These are phyloP conservation scores for Allygus modestus DNA, from an alignment of 2,888 invertebrate species.

Conservation along the genomic window DNA sequence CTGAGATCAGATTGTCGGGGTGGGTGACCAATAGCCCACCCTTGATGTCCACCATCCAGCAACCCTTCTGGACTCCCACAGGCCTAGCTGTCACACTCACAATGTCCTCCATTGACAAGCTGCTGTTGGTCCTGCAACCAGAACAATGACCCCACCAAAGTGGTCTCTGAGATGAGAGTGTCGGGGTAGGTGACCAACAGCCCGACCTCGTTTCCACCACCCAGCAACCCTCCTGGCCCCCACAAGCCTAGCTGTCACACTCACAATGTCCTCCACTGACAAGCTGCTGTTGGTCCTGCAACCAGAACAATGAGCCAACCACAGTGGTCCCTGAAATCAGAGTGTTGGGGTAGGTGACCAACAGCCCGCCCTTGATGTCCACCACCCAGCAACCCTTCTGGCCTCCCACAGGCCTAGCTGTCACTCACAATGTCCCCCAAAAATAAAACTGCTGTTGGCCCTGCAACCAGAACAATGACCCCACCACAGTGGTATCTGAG, in stretches of 20 bases:
- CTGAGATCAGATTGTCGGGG: slow-evolving; percentile 90
- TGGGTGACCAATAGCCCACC: slow-evolving; percentile 86
- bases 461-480: slow-evolving; percentile 90
- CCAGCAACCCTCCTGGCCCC: background rate
- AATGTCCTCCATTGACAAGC: slow-evolving; percentile 76
- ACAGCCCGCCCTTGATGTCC: slow-evolving; percentile 81
- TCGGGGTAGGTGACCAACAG: too few relatives aligned
- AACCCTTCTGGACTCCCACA: slow-evolving; percentile 73
- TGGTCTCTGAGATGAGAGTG: slow-evolving; percentile 90
- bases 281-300: slow-evolving; percentile 51
- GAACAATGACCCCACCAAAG: slow-evolving; percentile 88
- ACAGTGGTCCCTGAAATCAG: too few relatives aligned
- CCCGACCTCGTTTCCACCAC: too few relatives aligned
- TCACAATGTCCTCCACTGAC: slow-evolving; percentile 74
- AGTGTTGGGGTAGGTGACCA: slow-evolving; percentile 87
- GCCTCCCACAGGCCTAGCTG: too few relatives aligned
- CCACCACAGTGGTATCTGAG: slow-evolving; percentile 91
- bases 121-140: slow-evolving; percentile 32
- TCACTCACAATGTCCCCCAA: too few relatives aligned
- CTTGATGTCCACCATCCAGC: slow-evolving; percentile 79
- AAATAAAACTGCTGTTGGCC: too few relatives aligned
- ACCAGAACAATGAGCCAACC: slow-evolving; percentile 90
- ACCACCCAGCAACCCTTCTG: too few relatives aligned
- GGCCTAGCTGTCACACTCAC: slow-evolving; percentile 77
- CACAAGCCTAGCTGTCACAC: background rate